These are phyloP conservation scores for Heliconius aoede DNA, from an alignment of 2,888 invertebrate species.

Conservation along the genomic window DNA sequence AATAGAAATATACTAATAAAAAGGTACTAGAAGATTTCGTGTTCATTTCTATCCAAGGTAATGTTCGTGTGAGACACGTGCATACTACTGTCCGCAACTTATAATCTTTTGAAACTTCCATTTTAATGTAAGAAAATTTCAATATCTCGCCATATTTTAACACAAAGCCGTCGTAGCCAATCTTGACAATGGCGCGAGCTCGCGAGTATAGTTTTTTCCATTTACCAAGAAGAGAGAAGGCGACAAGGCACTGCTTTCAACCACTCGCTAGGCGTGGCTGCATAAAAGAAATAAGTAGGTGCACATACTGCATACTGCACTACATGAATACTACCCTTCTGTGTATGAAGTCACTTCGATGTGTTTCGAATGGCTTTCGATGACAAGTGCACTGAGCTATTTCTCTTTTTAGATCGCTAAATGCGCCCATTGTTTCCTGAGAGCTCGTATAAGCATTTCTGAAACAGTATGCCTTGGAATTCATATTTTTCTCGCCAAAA, in stretches of 20 bases:
- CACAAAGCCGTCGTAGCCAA: constrained; percentile 74
- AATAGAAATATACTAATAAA: constrained; percentile 71
- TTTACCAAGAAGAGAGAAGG: constrained; percentile 75
- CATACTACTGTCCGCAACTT: background rate
- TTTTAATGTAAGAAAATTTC: constrained; percentile 42
- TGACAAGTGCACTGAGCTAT: constrained; percentile 76
- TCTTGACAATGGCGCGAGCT: constrained; percentile 73
- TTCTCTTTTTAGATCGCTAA: constrained; percentile 77
- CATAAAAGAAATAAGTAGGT: constrained; percentile 71
- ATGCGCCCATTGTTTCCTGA: constrained; percentile 76
- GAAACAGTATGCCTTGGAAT: constrained; percentile 54
- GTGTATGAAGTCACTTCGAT: constrained; percentile 69
- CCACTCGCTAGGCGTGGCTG: constrained; percentile 72
- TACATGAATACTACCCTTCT: constrained; percentile 63
- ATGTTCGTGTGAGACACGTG: background rate
- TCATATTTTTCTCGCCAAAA: constrained; percentile 49
- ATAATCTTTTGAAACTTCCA: constrained; percentile 17
- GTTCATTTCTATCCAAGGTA: constrained; percentile 55
- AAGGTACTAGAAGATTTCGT: too few species aligned
- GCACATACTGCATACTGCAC: constrained; percentile 59
- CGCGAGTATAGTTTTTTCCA: constrained; percentile 73
- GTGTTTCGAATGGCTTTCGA: constrained; percentile 80
- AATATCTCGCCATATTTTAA: constrained; percentile 46
- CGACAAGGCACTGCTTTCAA: constrained; percentile 76
- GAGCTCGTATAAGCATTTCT: constrained; percentile 59